Base-by-base conservation (phyloP, 2,113 vertebrate genomes). In the Podarcis muralis region DNA sequence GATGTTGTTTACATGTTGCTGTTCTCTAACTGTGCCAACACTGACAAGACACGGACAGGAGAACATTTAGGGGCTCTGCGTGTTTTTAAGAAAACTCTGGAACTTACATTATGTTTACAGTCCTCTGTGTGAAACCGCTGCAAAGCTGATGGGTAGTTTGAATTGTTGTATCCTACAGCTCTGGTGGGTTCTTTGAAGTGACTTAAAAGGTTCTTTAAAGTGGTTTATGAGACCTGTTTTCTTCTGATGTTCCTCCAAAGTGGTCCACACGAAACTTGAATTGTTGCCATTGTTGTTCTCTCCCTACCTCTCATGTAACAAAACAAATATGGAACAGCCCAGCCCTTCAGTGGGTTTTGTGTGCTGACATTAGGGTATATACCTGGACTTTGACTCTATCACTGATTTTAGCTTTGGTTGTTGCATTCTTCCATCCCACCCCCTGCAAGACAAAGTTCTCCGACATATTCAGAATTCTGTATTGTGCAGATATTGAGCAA, bases 361-460 rank as follows among this genome's bases (percentile, higher is more conserved):
- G 92, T 76, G 91, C 85, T 85, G 85, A 25, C 23, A 2, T 2
- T 79, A 83, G 11, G 1, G 87, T 74, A 59, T 57, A 92, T 91
- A 53, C 11, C 66, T 86, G 43, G 16, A 59, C 59, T 66, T 77
- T n/a, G 27, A 74, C 25, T 89, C 68, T 40, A 75, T 43, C 81
- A 8, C 23, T 8, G 0, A 88, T 88, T 27, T 20, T 65, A 71
- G 7, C 78, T 40, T 1, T 71, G 35, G 65, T 25, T 27, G 12
- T 12, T 83, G 53, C 75, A 5, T 85, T 76, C 88, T 85, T 32
- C 88, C 74, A 85, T 79, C 85, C 90, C 91, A 87, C 88, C 23
- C 89, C 76, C 86, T 83, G 81, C 90, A 92, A 84, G 89, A 75
- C 65, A 87, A 88, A 78, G 76, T 88, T 15, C 40, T 62, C 32